Base-by-base conservation (phyloP, 1,140 invertebrate genomes). In the Bombus superbus region DNA sequence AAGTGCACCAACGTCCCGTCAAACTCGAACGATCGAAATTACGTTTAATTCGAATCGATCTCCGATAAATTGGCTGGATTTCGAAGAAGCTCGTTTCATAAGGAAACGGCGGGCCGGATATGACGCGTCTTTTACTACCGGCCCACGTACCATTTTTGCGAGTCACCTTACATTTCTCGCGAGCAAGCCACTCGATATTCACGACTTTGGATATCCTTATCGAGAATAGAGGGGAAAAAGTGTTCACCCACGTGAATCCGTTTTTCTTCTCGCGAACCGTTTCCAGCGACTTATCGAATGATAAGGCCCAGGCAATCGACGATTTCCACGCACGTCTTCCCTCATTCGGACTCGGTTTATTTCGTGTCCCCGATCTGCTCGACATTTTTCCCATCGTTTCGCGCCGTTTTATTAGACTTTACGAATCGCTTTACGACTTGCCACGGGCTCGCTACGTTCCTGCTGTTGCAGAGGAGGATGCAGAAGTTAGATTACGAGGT, bases 101-200 rank as follows among this genome's bases (percentile, higher is more conserved):
- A 32, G 73, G n/a, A 44, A 66, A 83, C 40, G 22, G 18, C 38
- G n/a, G 47, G 3, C 22, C 74, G 83, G 76, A 79, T 68, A 68
- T 84, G 38, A 40, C 53, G 83, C 76, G 79, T 84, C 83, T 80
- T 84, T 84, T 84, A 84, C 83, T 72, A 80, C 76, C 83, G 76
- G 57, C 83, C 83, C 83, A 84, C 83, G 83, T 84, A 84, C 22
- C 44, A 44, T 71, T 84, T 84, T 84, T 32, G 1, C 59, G 25
- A 25, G 57, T 28, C 57, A 28, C n/a, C 28, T 38, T 9, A 25
- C n/a, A 64, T 78, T 64, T 15, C 75, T 66, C 57, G 28, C 59
- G 57, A 25, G 73, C 73, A 53, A 35, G 25, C 38, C 59, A 5
- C 38, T 66, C 57, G 59, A 64, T 64, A 78, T 78, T 78, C 75